These are phyloP conservation scores for Theonella swinhoei DNA, from an alignment of 37 sponge, comb jelly and placozoan genomes.

Conservation along the genomic window DNA sequence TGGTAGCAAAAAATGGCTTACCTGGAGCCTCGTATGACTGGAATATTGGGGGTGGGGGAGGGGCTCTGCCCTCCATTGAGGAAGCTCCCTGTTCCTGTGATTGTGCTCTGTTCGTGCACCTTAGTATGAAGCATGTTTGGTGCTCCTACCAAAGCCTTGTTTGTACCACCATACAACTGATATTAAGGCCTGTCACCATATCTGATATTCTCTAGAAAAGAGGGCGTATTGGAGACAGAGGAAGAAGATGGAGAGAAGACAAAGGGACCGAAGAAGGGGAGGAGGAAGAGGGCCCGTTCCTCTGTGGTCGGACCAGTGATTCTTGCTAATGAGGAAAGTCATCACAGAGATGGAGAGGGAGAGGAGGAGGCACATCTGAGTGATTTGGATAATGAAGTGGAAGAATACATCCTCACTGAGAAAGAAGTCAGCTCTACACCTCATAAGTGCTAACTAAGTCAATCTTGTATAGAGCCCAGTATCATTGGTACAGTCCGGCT, in stretches of 20 bases:
- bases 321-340: neutral
- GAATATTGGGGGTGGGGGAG: no score
- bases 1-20: no score
- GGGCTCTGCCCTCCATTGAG: no score
- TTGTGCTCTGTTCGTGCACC: no score
- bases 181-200: no score
- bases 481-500: no score
- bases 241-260: neutral
- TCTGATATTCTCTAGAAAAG: neutral
- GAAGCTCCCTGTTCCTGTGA: no score
- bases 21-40: no score
- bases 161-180: no score
- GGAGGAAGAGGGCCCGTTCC: neutral
- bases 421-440: neutral
- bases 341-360: neutral
- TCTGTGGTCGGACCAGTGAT: neutral
- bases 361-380: neutral
- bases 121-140: no score
- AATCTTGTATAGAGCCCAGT: no score
- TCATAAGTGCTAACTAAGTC: neutral
- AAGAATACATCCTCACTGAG: neutral
- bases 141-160: no score
- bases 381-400: constrained; percentile 14
- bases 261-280: neutral
- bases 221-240: neutral